These are phyloP conservation scores for Lasioglossum villosulum DNA, from an alignment of 2,888 invertebrate species.

Conservation along the genomic window DNA sequence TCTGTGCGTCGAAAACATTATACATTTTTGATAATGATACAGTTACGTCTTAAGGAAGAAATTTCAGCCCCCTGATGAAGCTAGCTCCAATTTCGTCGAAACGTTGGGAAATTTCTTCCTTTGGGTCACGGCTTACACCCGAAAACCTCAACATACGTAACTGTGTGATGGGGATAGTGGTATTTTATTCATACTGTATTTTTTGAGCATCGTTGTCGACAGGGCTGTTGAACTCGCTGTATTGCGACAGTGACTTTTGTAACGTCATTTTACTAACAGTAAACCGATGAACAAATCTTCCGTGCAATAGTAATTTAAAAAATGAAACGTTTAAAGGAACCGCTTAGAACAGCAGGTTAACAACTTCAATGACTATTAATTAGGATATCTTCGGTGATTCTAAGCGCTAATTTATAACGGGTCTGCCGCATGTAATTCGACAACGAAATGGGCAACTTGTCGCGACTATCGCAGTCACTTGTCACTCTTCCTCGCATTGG, in stretches of 20 bases:
- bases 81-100: too few relatives aligned
- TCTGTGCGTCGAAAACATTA: too few relatives aligned
- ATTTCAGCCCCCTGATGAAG: too few relatives aligned
- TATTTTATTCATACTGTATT: too few relatives aligned
- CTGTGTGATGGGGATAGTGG: too few relatives aligned
- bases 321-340: neutral
- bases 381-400: neutral
- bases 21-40: too few relatives aligned
- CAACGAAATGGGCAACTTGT: neutral
- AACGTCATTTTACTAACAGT: neutral
- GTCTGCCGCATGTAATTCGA: neutral
- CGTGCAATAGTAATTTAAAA: neutral
- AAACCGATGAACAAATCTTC: neutral
- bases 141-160: too few relatives aligned
- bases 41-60: too few relatives aligned
- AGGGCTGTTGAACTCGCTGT: neutral
- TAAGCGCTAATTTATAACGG: neutral
- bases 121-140: too few relatives aligned
- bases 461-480: neutral
- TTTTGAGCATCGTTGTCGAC: too few relatives aligned
- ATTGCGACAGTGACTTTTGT: neutral
- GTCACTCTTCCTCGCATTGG: neutral
- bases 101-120: too few relatives aligned
- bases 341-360: neutral
- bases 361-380: neutral